Evolutionary conservation across 2,888 invertebrate species (phyloP).

Genomic region (Ganaspis brasiliensis): DNA sequence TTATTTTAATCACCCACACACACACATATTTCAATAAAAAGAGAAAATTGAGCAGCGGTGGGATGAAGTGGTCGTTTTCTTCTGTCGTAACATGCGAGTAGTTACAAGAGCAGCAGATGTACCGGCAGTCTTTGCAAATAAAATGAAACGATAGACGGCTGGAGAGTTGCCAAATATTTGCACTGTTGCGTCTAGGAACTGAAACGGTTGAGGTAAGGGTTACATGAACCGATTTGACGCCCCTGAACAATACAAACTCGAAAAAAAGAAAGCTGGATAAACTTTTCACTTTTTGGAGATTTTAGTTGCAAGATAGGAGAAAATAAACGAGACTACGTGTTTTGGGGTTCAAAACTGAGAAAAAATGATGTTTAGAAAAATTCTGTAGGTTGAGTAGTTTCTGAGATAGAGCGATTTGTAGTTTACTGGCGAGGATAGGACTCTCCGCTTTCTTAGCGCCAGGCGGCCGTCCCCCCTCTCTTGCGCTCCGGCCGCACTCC

Average conservation of each 20-base stretch:
- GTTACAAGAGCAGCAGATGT: slow-evolving; percentile 63
- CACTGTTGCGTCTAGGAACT: slow-evolving; percentile 10
- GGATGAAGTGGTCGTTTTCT: slow-evolving; percentile 34
- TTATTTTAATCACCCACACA: too few species aligned
- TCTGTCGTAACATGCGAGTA: slow-evolving; percentile 46
- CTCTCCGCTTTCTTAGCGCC: neutral
- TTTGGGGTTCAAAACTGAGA: neutral
- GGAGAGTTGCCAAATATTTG: slow-evolving; percentile 58
- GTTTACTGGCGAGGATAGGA: neutral
- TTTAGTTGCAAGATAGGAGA: too few species aligned
- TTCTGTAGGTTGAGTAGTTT: neutral
- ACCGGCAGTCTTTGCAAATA: slow-evolving; percentile 64
- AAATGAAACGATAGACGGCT: slow-evolving; percentile 64
- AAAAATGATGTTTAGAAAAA: slow-evolving; percentile 13
- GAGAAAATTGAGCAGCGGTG: slow-evolving; percentile 2
- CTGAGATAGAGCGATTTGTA: neutral
- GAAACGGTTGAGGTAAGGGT: slow-evolving; percentile 14
- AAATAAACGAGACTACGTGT: neutral
- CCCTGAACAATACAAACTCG: slow-evolving; percentile 2
- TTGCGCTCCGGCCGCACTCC: slow-evolving; percentile 41
- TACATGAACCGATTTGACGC: slow-evolving; percentile 1
- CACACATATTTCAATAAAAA: too few species aligned
- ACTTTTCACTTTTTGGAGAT: too few species aligned
- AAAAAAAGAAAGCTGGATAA: neutral
- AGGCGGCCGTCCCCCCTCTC: too few species aligned